Evolutionary conservation across 92 coral and sea anemone species (phyloP).

Genomic region (Siderastrea radians): DNA sequence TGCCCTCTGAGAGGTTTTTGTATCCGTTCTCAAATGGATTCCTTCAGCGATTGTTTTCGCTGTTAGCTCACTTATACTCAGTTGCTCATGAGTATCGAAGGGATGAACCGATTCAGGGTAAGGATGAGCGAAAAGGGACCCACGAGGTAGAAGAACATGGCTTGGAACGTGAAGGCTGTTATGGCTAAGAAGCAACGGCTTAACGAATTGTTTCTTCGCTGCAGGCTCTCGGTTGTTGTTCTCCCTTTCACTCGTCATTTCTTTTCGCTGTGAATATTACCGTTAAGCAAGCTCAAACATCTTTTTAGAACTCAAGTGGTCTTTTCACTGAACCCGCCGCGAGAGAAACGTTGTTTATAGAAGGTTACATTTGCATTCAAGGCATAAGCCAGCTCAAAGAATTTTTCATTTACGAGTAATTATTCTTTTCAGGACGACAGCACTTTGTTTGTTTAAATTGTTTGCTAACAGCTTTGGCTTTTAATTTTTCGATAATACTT

Average conservation of each 20-base stretch:
- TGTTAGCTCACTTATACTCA: slow-evolving; percentile 52
- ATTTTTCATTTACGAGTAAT: slow-evolving; percentile 33
- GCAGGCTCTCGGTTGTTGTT: neutral
- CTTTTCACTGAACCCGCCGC: neutral
- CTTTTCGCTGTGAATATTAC: neutral
- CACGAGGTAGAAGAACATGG: slow-evolving; percentile 75
- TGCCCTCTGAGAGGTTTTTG: neutral
- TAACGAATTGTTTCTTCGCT: neutral
- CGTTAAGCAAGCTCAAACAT: neutral
- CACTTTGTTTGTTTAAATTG: slow-evolving; percentile 25
- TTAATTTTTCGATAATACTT: slow-evolving; percentile 22
- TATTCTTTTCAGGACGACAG: slow-evolving; percentile 32
- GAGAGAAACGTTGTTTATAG: slow-evolving; percentile 11
- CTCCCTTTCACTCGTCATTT: slow-evolving; percentile 2
- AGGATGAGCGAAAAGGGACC: slow-evolving; percentile 74
- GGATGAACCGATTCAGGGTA: slow-evolving; percentile 75
- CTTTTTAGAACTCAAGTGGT: neutral
- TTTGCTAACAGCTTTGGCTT: slow-evolving; percentile 25
- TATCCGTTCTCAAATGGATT: neutral
- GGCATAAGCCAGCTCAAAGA: slow-evolving; percentile 21
- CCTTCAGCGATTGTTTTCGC: slow-evolving; percentile 14
- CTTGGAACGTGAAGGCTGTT: slow-evolving; percentile 81
- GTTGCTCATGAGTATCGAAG: slow-evolving; percentile 59
- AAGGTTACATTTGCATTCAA: slow-evolving; percentile 35
- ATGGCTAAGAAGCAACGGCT: slow-evolving; percentile 44